Percentiles rank a stretch among this genome's conserved stretches.
Evolutionary conservation across 2,113 vertebrate species (phyloP).

Genomic region (Cisticola juncidis): DNA sequence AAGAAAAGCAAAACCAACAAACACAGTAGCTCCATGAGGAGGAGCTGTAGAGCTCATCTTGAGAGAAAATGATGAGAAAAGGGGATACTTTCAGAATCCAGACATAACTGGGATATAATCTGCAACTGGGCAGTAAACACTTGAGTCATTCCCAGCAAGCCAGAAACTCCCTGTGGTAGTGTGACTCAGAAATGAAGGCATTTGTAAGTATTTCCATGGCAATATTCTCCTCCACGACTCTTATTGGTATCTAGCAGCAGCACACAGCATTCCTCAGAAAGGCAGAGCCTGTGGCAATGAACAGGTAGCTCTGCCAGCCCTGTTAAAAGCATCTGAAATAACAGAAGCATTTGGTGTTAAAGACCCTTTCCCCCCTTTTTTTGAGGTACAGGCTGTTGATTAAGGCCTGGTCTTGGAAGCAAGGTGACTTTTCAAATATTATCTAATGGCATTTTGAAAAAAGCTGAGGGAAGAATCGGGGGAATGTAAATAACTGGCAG

Average conservation of each 20-base stretch:
- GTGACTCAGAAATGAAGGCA: slow-evolving; percentile 45
- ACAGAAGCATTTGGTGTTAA: not conserved
- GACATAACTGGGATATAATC: slow-evolving; percentile 9
- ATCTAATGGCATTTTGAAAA: not conserved
- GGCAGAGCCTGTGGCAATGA: not conserved
- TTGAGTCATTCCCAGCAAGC: slow-evolving; percentile 31
- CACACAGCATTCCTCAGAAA: not conserved
- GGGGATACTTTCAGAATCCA: not conserved
- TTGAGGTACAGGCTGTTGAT: not conserved
- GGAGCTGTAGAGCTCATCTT: not conserved
- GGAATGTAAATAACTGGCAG: not conserved
- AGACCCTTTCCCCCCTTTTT: accelerated
- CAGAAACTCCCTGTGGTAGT: slow-evolving; percentile 29
- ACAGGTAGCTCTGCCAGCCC: not conserved
- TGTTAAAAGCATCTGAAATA: not conserved
- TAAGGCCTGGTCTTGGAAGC: not conserved
- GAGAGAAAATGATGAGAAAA: not conserved
- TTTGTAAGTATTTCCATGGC: slow-evolving; percentile 45
- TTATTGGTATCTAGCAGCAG: not conserved
- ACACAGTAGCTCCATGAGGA: not conserved
- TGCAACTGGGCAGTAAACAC: slow-evolving; percentile 1
- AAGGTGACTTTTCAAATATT: not conserved
- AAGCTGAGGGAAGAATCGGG: not conserved
- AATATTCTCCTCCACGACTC: not conserved
- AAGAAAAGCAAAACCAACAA: not conserved